Evolutionary conservation across 1,140 invertebrate genomes (phyloP), one percentile per base, ranked within the genome.

Genomic region (Nasonia vitripennis): DNA sequence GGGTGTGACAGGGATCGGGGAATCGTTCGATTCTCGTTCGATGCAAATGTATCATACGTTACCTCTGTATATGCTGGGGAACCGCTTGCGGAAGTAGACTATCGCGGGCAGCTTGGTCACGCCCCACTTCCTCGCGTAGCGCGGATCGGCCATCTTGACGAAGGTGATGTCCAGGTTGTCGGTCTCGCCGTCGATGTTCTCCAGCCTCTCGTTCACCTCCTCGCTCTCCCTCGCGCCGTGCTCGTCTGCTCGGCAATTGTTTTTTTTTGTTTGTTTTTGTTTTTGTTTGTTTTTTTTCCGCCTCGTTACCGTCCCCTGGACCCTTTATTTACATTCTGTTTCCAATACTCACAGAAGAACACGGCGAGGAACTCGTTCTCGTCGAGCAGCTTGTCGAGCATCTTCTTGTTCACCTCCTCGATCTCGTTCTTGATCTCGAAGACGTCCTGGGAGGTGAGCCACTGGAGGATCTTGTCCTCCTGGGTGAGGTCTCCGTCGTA

Each of bases 381-480:
- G 87, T 98, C 98, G 2, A 99, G 93, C 2, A 98, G 92, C 93
- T 99, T 99, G 88, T 98, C 97, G 73, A 99, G 93, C 98, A 99
- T 98, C 93, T 98, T 98, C 70, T 96, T 95, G 91, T 98, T 99
- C 1, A 99, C 98, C 92, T 98, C 98, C 92, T 98, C 98, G 90
- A 99, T 99, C 95, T 99, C 98, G 91, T 98, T 98, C 94, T 98
- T 98, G 55, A 98, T 96, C 93, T 98, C 97, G 93, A 99, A 98
- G 34, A 98, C 97, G 92, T 99, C 98, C 91, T 98, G 97, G 17
- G 97, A 98, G 12, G 98, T 98, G 17, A 99, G 92, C 98, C 98
- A 99, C 85, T 96, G 95, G 0, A 98, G 93, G 41, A 98, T 95
- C 91, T 96, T 97, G 74, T 98, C 97, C 77, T 97, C 97, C 91